Evolutionary conservation across 1,140 invertebrate genomes (phyloP).

Genomic region (Cydia amplana): DNA sequence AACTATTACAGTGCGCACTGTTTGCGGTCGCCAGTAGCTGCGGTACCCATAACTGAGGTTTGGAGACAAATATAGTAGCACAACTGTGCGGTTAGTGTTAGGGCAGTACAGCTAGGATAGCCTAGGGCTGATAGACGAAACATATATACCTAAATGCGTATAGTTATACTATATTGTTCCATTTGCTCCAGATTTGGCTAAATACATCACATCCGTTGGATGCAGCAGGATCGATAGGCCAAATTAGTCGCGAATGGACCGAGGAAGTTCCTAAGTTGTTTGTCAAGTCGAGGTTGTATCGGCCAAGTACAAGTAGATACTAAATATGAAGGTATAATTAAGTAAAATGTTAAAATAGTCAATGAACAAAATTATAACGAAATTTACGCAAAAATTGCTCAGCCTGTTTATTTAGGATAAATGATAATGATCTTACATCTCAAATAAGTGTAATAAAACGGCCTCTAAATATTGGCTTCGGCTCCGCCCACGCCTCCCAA

Average conservation of each 20-base stretch:
- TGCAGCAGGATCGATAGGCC: neutral
- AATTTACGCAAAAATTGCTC: too few relatives aligned
- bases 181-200: neutral
- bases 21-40: slow-evolving; percentile 15
- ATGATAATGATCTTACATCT: too few relatives aligned
- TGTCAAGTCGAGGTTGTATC: neutral
- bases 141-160: neutral
- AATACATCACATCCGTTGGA: neutral
- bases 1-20: neutral
- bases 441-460: too few relatives aligned
- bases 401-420: too few relatives aligned
- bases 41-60: neutral
- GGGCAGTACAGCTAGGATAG: neutral
- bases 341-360: too few relatives aligned
- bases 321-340: neutral
- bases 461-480: too few relatives aligned
- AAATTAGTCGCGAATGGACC: neutral
- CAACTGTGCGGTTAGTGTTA: neutral
- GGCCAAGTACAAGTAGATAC: neutral
- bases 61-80: slow-evolving; percentile 10
- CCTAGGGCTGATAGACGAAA: neutral
- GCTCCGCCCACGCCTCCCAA: too few relatives aligned
- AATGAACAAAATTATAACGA: too few relatives aligned
- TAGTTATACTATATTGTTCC: neutral
- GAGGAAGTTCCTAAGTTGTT: neutral